Conservation (phyloP, 2,113 vertebrate species). For the Catharus fuscescens region DNA sequence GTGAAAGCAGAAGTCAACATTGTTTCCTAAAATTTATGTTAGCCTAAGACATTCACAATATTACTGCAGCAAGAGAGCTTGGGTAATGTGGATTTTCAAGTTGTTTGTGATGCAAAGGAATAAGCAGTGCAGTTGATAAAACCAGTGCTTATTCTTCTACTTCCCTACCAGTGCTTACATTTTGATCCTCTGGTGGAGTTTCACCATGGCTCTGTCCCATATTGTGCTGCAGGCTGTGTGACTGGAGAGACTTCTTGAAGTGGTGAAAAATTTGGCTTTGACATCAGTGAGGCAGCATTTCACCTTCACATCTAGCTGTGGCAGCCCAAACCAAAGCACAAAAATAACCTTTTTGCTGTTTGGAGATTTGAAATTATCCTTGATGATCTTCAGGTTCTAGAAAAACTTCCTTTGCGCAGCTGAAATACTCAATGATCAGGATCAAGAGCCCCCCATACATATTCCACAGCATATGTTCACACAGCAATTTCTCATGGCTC, state of each 20-base stretch:
- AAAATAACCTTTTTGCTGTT: not conserved
- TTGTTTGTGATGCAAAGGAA: not conserved
- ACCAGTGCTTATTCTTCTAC: not conserved
- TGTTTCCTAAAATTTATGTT: not conserved
- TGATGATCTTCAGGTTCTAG: not conserved
- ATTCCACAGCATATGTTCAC: not conserved
- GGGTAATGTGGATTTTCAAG: not conserved
- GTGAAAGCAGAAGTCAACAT: not conserved
- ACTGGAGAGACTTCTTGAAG: not conserved
- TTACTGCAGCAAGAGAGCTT: not conserved
- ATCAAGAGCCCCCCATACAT: not conserved
- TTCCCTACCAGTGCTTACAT: not conserved
- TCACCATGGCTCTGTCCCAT: not conserved
- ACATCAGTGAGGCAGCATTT: not conserved
- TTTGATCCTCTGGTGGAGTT: not conserved
- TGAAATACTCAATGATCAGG: not conserved
- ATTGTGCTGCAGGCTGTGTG: not conserved
- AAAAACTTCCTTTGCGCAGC: not conserved
- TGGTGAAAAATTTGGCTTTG: not conserved
- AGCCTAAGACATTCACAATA: not conserved
- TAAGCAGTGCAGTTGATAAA: not conserved
- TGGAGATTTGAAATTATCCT: not conserved
- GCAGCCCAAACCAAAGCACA: not conserved
- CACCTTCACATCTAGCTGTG: not conserved
- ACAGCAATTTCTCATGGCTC: not conserved